Evolutionary conservation across 2,113 vertebrate genomes (phyloP).

Genomic region (Alligator mississippiensis): DNA sequence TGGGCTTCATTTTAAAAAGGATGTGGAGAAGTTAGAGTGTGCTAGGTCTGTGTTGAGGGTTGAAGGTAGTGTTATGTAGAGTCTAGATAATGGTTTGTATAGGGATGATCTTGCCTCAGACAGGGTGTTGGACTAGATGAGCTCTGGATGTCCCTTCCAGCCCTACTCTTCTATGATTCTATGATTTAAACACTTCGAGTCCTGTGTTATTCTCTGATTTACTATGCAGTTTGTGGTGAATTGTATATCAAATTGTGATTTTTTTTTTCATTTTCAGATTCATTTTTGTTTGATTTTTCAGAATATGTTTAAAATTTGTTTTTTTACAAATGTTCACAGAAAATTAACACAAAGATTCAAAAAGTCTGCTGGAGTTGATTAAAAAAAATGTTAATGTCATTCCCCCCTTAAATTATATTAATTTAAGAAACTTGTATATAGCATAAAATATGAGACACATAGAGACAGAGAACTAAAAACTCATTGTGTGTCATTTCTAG

Average conservation of each 20-base stretch:
- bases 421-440: background rate
- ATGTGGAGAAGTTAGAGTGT: too few relatives aligned
- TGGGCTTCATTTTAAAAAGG: too few relatives aligned
- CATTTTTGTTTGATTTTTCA: background rate
- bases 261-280: background rate
- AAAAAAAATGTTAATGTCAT: background rate
- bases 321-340: background rate
- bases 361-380: background rate
- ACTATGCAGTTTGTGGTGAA: accelerated
- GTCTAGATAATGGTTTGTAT: too few relatives aligned
- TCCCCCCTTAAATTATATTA: too few relatives aligned
- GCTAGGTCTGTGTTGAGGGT: too few relatives aligned
- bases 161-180: too few relatives aligned
- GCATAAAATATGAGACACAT: background rate
- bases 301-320: background rate
- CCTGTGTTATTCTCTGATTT: background rate
- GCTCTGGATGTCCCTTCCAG: too few relatives aligned
- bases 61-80: too few relatives aligned
- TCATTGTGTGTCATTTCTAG: background rate
- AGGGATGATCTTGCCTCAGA: too few relatives aligned
- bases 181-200: too few relatives aligned
- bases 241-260: background rate
- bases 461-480: background rate
- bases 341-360: background rate
- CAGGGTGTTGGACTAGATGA: too few relatives aligned